phyloP scores from a whole-genome alignment of 2,797 vertebrate species.

The Arrhamphus sclerolepis region DNA sequence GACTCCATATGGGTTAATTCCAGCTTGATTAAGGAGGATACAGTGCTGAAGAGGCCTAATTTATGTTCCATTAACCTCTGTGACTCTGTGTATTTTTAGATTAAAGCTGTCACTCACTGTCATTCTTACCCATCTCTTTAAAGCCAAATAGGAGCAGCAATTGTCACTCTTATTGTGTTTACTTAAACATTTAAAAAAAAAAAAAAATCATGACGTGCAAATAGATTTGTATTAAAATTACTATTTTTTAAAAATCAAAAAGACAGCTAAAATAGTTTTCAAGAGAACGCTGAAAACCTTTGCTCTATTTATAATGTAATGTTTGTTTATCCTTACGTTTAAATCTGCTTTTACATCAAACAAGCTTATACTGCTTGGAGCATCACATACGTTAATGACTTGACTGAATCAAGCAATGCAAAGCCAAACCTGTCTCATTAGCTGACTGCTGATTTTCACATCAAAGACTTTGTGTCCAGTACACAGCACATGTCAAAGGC shows the following conservation, averaged over 20 bases:
- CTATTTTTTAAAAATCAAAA: no score
- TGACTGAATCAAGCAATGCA: constrained; percentile 21
- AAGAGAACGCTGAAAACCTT: background rate
- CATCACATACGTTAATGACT: constrained; percentile 8
- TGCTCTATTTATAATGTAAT: background rate
- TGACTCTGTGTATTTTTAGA: background rate
- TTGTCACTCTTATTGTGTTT: background rate
- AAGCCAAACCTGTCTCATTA: constrained; percentile 18
- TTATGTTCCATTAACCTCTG: constrained; percentile 10
- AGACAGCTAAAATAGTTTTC: no score
- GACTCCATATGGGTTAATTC: constrained; percentile 15
- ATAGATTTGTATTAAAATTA: no score
- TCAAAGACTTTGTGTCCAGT: constrained; percentile 48
- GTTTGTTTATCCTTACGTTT: background rate
- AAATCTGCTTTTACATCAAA: constrained; percentile 5
- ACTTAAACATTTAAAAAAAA: background rate
- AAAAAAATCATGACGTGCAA: no score
- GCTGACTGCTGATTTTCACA: constrained; percentile 54
- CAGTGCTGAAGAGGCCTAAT: background rate
- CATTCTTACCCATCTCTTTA: background rate
- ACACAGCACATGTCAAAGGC: constrained; percentile 31
- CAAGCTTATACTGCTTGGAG: background rate
- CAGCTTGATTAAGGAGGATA: constrained; percentile 6
- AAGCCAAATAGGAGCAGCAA: background rate
- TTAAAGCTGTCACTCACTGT: background rate